Percentiles rank a stretch among this genome's conserved stretches.
These are phyloP conservation scores for Cyanoderma ruficeps DNA, from an alignment of 2,113 vertebrate species.

Conservation along the genomic window DNA sequence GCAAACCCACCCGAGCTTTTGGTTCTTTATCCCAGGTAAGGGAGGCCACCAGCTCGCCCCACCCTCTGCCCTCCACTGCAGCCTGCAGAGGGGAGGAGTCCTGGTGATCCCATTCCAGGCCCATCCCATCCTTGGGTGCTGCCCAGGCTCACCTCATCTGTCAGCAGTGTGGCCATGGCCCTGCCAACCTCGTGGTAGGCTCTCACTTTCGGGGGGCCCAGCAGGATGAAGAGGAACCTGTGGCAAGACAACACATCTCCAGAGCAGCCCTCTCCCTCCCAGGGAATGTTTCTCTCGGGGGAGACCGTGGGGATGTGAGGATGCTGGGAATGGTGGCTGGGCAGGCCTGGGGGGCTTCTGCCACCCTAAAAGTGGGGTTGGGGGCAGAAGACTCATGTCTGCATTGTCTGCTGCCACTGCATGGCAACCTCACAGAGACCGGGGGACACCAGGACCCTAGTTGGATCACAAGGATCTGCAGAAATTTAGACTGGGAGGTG, in stretches of 20 bases:
- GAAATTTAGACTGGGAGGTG: background rate
- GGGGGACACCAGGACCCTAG: background rate
- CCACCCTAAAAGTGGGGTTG: rapidly evolving
- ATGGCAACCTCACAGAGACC: background rate
- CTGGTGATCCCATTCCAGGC: background rate
- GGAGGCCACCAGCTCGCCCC: background rate
- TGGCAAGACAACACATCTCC: background rate
- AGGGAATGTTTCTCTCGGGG: background rate
- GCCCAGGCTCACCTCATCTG: conserved; percentile 70
- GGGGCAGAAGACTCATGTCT: background rate
- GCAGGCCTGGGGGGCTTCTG: background rate
- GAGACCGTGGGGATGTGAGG: rapidly evolving
- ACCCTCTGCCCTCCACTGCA: background rate
- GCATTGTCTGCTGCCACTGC: background rate
- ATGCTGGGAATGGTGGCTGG: background rate
- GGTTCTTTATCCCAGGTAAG: background rate
- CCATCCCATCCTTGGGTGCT: background rate
- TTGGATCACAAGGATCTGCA: background rate
- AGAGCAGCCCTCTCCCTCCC: background rate
- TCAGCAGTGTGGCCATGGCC: conserved; percentile 75
- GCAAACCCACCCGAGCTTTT: background rate
- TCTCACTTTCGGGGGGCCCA: conserved; percentile 69
- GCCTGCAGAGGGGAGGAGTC: background rate
- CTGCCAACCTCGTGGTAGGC: conserved; percentile 77
- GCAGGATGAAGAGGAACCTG: conserved; percentile 81